Conservation (phyloP, 1,140 invertebrate genomes). For the silkworm (Bombyx mori) region ASM3026992v2 NC_085122.1:5321001-5321500, state of each 20-base stretch:
- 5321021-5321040: slow-evolving; percentile 31
- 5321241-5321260: too few species aligned
- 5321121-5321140: slow-evolving; percentile 52
- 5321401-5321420: too few species aligned
- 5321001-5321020: slow-evolving; percentile 17
- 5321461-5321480: slow-evolving; percentile 13
- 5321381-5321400: too few species aligned
- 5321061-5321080: slow-evolving; percentile 41
- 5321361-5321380: too few species aligned
- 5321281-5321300: not conserved
- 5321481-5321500: slow-evolving; percentile 27
- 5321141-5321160: not conserved
- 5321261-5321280: too few species aligned
- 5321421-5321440: too few species aligned
- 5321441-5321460: too few species aligned
- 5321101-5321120: slow-evolving; percentile 65
- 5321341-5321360: slow-evolving; percentile 2
- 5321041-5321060: slow-evolving; percentile 36
- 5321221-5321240: too few species aligned
- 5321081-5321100: slow-evolving; percentile 32
- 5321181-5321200: too few species aligned
- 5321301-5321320: not conserved
- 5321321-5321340: not conserved
- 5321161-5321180: too few species aligned
- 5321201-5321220: too few species aligned